Conservation (phyloP, 2,797 vertebrate genomes). For the Siniperca undulata region DNA sequence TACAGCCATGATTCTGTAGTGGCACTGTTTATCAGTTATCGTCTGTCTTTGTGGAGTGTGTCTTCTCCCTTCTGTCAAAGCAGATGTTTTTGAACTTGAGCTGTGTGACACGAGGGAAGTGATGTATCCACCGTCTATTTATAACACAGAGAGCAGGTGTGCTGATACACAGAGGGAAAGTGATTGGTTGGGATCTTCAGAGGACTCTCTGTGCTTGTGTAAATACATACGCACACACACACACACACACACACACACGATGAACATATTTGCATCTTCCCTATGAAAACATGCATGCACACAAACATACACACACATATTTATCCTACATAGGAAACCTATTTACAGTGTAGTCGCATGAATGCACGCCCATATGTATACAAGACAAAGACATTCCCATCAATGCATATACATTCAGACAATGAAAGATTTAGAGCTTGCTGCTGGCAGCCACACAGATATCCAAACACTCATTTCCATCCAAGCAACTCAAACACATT, state of each 20-base stretch:
- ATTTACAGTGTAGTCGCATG: neutral
- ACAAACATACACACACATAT: constrained; percentile 1
- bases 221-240: constrained; percentile 3
- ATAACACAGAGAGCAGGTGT: constrained; percentile 71
- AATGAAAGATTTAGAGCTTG: constrained; percentile 20
- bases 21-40: constrained; percentile 38
- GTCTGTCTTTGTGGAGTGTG: constrained; percentile 43
- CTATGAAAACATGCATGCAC: constrained; percentile 7
- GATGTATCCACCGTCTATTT: constrained; percentile 67
- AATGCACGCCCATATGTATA: neutral
- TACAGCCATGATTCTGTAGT: neutral
- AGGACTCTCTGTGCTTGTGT: constrained; percentile 13
- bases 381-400: neutral
- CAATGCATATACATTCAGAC: constrained; percentile 12
- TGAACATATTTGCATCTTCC: constrained; percentile 5
- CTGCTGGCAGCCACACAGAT: constrained; percentile 17
- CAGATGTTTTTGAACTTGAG: constrained; percentile 56
- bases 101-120: constrained; percentile 61
- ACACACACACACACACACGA: neutral
- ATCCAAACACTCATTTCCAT: constrained; percentile 32
- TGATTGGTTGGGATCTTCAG: constrained; percentile 60
- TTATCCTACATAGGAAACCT: constrained; percentile 5
- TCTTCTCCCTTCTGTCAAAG: constrained; percentile 62
- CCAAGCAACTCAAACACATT: constrained; percentile 34
- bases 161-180: constrained; percentile 49